A percentile compares a stretch with the other conserved stretches of the same genome.
Conservation (phyloP, 2,888 invertebrate species). For the Phoenoteleia sp. region DNA sequence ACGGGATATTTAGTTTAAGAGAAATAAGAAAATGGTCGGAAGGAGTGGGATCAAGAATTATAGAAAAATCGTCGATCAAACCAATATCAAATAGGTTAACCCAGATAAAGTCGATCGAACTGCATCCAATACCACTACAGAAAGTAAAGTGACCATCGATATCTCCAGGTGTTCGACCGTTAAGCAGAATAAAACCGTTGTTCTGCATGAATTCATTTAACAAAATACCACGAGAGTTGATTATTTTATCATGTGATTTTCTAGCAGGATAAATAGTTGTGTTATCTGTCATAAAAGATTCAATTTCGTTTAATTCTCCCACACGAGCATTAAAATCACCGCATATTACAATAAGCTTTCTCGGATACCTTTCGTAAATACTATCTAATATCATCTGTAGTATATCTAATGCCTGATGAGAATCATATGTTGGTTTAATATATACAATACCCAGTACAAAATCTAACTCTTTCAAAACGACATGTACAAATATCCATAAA, state of each 20-base stretch:
- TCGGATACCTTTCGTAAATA: neutral
- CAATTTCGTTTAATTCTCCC: neutral
- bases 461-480: neutral
- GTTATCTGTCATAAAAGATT: neutral
- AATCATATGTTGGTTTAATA: slow-evolving; percentile 8
- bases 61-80: neutral
- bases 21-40: neutral
- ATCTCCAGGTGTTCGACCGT: neutral
- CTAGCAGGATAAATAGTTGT: neutral
- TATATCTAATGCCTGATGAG: too few species aligned
- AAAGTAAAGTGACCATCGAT: neutral
- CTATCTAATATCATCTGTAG: neutral
- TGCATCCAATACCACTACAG: neutral
- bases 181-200: slow-evolving; percentile 4
- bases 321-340: slow-evolving; percentile 14
- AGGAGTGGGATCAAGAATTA: neutral
- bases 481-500: too few species aligned
- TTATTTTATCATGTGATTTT: slow-evolving; percentile 6
- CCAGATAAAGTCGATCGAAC: slow-evolving; percentile 1
- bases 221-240: neutral
- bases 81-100: neutral
- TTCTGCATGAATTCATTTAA: slow-evolving; percentile 7
- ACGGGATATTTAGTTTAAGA: neutral
- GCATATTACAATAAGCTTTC: slow-evolving; percentile 1
- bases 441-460: slow-evolving; percentile 18